These are phyloP conservation scores for Noctilio leporinus DNA, from an alignment of 2,113 vertebrate species.

Conservation along the genomic window DNA sequence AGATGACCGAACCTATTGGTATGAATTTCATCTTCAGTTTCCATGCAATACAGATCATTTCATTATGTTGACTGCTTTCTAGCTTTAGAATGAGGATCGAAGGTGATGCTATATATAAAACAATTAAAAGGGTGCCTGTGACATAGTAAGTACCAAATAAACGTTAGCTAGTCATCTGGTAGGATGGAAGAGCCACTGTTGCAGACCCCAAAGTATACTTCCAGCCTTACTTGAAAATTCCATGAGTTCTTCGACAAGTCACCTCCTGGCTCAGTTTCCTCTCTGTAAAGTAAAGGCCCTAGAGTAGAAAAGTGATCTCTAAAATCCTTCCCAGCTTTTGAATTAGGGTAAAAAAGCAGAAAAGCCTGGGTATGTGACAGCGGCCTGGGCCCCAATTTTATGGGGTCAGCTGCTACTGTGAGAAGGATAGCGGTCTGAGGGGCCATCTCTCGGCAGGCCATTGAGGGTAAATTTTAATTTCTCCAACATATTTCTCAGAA, in stretches of 20 bases:
- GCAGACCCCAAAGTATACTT: background rate
- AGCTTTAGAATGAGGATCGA: background rate
- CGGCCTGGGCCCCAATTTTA: background rate
- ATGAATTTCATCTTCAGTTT: background rate
- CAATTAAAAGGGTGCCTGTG: background rate
- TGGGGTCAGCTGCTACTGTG: background rate
- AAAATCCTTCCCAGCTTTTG: background rate
- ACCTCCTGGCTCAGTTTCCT: background rate
- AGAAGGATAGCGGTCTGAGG: background rate
- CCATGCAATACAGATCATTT: background rate
- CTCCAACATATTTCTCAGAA: background rate
- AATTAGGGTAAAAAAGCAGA: background rate
- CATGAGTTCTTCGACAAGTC: background rate
- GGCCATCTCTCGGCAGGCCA: background rate
- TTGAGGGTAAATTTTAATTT: background rate
- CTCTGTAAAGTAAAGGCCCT: background rate
- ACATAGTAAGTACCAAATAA: background rate
- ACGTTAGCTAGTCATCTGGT: background rate
- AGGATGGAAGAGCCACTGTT: background rate
- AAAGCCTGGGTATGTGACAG: background rate
- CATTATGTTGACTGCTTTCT: background rate
- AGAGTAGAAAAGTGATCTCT: background rate
- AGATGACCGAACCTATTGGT: background rate
- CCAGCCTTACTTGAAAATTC: background rate
- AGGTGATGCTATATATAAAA: background rate